Evolutionary conservation across 2,113 vertebrate genomes (phyloP).

Genomic region (Entomyzon cyanotis): DNA sequence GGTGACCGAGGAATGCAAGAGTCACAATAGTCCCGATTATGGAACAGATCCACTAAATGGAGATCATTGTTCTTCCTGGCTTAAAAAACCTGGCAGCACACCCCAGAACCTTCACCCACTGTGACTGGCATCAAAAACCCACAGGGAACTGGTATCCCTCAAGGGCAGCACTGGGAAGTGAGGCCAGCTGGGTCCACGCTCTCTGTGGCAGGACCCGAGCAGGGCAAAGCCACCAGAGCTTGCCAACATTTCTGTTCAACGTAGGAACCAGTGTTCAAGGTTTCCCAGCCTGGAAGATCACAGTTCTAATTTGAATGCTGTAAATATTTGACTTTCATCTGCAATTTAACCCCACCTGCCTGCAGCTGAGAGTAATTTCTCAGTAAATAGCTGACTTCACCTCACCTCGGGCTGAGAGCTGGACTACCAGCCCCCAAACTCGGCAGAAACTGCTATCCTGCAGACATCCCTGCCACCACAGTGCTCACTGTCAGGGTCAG

Average conservation of each 20-base stretch:
- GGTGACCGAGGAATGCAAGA: background rate
- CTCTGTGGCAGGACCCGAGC: background rate
- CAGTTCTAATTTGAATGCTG: background rate
- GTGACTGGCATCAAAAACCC: background rate
- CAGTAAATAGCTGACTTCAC: background rate
- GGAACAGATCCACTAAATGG: background rate
- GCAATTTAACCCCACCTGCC: background rate
- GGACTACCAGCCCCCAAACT: background rate
- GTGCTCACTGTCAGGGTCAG: background rate
- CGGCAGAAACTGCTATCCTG: background rate
- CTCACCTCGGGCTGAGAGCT: rapidly evolving
- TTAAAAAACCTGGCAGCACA: background rate
- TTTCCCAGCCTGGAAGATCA: background rate
- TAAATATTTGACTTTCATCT: conserved; percentile 23
- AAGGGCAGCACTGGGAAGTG: background rate
- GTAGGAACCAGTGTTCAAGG: rapidly evolving
- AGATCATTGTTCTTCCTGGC: background rate
- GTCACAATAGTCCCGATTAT: background rate
- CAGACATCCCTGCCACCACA: background rate
- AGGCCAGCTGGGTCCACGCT: rapidly evolving
- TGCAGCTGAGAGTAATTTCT: background rate
- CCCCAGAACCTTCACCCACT: background rate
- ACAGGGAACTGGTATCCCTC: background rate
- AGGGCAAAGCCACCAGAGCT: background rate
- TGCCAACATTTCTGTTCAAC: background rate